Percentiles rank a stretch among this genome's conserved stretches.
phyloP scores from a whole-genome alignment of 2,888 invertebrate species.

The Sarcophaga subvicina region DNA sequence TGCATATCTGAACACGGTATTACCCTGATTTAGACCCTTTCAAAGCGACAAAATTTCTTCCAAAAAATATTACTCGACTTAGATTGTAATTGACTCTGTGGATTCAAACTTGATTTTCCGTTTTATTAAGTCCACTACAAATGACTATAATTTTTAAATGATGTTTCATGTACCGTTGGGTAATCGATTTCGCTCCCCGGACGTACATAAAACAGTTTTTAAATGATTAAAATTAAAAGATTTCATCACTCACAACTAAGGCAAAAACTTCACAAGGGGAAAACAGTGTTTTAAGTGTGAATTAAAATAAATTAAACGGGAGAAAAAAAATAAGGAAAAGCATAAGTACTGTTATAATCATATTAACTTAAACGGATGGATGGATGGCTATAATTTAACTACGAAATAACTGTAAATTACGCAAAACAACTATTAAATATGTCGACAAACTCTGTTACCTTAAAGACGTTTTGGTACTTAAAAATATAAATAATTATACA shows the following conservation, averaged over 20 bases:
- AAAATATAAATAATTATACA: not conserved
- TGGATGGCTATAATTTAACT: slow-evolving; percentile 1
- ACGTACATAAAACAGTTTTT: not conserved
- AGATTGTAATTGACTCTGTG: too few relatives aligned
- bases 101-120: too few relatives aligned
- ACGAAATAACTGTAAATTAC: slow-evolving; percentile 26
- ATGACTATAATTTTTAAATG: too few relatives aligned
- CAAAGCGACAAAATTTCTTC: too few relatives aligned
- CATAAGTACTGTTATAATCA: slow-evolving; percentile 27
- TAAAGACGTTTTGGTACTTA: not conserved
- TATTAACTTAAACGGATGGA: not conserved
- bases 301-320: slow-evolving; percentile 39
- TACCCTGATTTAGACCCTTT: too few relatives aligned
- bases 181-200: not conserved
- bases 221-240: not conserved
- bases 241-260: not conserved
- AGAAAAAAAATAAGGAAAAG: not conserved
- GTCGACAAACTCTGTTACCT: not conserved
- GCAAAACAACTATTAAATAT: slow-evolving; percentile 16
- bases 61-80: too few relatives aligned
- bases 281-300: slow-evolving; percentile 43
- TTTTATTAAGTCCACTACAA: too few relatives aligned
- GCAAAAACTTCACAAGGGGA: slow-evolving; percentile 16
- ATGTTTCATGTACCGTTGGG: not conserved
- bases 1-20: too few relatives aligned